phyloP scores from a whole-genome alignment of 2,888 invertebrate species.

The Mayetiola destructor region DNA sequence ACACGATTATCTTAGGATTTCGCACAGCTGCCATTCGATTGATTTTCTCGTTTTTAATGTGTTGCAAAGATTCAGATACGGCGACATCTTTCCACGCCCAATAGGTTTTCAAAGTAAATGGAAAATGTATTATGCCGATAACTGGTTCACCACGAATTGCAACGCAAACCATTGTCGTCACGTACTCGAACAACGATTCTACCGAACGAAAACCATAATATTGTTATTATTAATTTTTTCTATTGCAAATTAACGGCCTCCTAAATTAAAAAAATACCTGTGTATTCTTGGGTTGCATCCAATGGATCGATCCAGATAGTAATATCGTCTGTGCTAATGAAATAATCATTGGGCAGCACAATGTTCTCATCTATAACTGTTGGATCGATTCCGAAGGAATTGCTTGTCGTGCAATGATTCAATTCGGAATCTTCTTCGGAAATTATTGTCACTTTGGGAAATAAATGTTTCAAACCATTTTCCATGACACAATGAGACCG shows the following conservation, averaged over 20 bases:
- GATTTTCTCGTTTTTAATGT: slow-evolving; percentile 27
- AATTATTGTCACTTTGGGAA: slow-evolving; percentile 57
- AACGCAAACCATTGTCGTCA: slow-evolving; percentile 96
- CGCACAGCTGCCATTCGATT: slow-evolving; percentile 29
- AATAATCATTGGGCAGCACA: slow-evolving; percentile 35
- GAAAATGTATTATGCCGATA: slow-evolving; percentile 88
- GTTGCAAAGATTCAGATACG: slow-evolving; percentile 49
- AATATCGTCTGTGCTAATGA: slow-evolving; percentile 56
- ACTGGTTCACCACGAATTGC: slow-evolving; percentile 77
- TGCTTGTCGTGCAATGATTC: slow-evolving; percentile 29
- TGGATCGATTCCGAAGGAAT: slow-evolving; percentile 32
- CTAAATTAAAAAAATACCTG: slow-evolving; percentile 44
- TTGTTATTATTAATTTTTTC: no score
- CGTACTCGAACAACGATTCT: slow-evolving; percentile 81
- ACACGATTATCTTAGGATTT: slow-evolving; percentile 55
- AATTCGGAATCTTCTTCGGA: slow-evolving; percentile 66
- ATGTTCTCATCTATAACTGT: slow-evolving; percentile 29
- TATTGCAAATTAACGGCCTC: no score
- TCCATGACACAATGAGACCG: slow-evolving; percentile 82
- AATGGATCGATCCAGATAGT: slow-evolving; percentile 96
- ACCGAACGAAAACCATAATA: no score
- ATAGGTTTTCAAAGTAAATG: slow-evolving; percentile 61
- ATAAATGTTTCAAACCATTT: slow-evolving; percentile 55
- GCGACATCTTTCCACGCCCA: slow-evolving; percentile 81
- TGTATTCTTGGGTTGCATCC: slow-evolving; percentile 96